Conservation (phyloP, 1,140 invertebrate genomes). For the Oedothorax gibbosus region DNA sequence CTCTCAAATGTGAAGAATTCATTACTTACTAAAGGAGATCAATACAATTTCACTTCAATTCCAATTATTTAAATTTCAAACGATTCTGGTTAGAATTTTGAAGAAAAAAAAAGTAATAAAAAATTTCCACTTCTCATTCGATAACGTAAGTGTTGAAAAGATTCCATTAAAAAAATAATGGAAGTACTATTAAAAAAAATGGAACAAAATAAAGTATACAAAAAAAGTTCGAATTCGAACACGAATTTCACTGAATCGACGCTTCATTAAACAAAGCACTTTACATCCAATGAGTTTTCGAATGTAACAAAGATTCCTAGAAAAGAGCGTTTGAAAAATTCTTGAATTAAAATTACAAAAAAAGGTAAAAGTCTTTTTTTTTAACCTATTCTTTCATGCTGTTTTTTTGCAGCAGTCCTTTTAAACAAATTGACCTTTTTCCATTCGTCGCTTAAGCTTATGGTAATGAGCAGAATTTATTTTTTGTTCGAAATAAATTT, state of each 20-base stretch:
- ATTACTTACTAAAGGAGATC: too few species aligned
- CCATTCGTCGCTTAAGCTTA: conserved; percentile 10
- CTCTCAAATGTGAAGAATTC: too few species aligned
- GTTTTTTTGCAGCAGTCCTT: conserved; percentile 19
- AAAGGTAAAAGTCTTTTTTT: conserved; percentile 19
- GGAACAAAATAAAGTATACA: not conserved
- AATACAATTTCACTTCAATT: too few species aligned
- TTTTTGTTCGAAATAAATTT: conserved; percentile 7
- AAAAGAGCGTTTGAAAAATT: not conserved
- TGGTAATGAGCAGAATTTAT: conserved; percentile 35
- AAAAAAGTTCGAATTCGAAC: conserved; percentile 10
- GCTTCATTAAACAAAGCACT: conserved; percentile 52
- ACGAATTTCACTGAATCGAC: conserved; percentile 39
- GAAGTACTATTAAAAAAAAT: too few species aligned
- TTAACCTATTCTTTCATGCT: not conserved
- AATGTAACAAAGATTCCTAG: conserved; percentile 18
- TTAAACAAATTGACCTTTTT: conserved; percentile 49
- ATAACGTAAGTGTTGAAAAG: too few species aligned
- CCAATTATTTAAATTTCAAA: too few species aligned
- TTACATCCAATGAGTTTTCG: conserved; percentile 28
- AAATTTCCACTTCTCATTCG: too few species aligned
- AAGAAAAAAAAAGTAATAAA: too few species aligned
- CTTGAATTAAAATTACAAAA: conserved; percentile 35
- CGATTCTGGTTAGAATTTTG: too few species aligned
- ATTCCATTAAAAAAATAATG: too few species aligned